Evolutionary conservation across 2,888 invertebrate species (phyloP), one percentile per base, ranked within the genome.

Genomic region (Patella caerulea): DNA sequence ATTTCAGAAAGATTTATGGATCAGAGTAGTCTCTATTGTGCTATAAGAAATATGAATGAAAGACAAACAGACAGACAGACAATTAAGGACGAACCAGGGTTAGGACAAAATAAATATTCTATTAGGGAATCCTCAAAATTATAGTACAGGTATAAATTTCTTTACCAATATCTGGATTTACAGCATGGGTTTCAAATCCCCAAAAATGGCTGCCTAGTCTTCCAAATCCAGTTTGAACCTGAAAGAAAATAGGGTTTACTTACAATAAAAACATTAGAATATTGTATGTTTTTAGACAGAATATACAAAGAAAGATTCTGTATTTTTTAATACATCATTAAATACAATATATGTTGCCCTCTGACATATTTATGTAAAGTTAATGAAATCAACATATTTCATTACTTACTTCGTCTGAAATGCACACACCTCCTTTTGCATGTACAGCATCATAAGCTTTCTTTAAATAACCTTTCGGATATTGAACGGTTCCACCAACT

Each of bases 181-280:
- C 94, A 5, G 93, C 96, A 89, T 98, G 98, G 19, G 93, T 93
- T 92, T 98, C 94, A 90, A 98, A 99, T n/a, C 98, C 98, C 99
- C 99, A 99, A 92, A 95, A 99, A 88, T 96, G 94, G 73, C 96
- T 96, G 0, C 99, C 99, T 0, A 97, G 96, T 79, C 99, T 93
- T 0, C 97, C 99, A 90, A 99, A 98, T 3, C 99, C 99, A 0
- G 98, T 97, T 93, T 99, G 99, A 0, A 98, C 97, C 95, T 95
- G 83, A 17, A 84, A 77, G 71, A 75, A 17, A 74, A 7, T 45
- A 45, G 45, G 45, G 45, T 45, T 45, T 45, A 45, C 7, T 34
- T 34, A 5, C 34, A 34, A 24, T 1, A 34, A 29, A 5, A 29
- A 29, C 29, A 29, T 29, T 29, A 69, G 4, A 15, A 53, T 19